Evolutionary conservation across 2,797 vertebrate species (phyloP).

Genomic region (Leucoraja ocellata): DNA sequence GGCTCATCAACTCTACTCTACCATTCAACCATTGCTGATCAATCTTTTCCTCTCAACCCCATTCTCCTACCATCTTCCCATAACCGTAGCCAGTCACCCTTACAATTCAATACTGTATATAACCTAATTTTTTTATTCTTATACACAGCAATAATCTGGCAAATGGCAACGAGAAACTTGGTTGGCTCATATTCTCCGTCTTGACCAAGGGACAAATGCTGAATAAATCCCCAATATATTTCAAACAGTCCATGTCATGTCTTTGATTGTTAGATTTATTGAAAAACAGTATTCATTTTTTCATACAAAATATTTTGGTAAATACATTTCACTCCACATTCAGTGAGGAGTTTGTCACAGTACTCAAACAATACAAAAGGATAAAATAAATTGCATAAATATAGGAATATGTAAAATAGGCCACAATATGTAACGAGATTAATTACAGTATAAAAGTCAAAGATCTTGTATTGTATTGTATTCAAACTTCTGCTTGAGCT

Average conservation of each 20-base stretch:
- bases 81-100: too few species aligned
- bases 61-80: too few species aligned
- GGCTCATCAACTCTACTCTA: too few species aligned
- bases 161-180: background rate
- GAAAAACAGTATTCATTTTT: slow-evolving; percentile 3
- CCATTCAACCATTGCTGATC: too few species aligned
- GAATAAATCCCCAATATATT: background rate
- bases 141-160: background rate
- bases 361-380: slow-evolving; percentile 15
- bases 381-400: slow-evolving; percentile 1
- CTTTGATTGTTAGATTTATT: slow-evolving; percentile 1
- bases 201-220: background rate
- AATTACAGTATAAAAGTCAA: background rate
- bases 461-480: background rate
- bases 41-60: too few species aligned
- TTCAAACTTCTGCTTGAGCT: too few species aligned
- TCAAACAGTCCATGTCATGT: background rate
- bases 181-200: background rate
- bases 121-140: too few species aligned
- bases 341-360: slow-evolving; percentile 21
- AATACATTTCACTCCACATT: slow-evolving; percentile 12
- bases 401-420: slow-evolving; percentile 9
- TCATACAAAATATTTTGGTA: slow-evolving; percentile 4
- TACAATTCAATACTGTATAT: too few species aligned
- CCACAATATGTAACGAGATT: background rate